phyloP scores from a whole-genome alignment of 1,140 invertebrate species.

The Protaetia brevitarsis region DNA sequence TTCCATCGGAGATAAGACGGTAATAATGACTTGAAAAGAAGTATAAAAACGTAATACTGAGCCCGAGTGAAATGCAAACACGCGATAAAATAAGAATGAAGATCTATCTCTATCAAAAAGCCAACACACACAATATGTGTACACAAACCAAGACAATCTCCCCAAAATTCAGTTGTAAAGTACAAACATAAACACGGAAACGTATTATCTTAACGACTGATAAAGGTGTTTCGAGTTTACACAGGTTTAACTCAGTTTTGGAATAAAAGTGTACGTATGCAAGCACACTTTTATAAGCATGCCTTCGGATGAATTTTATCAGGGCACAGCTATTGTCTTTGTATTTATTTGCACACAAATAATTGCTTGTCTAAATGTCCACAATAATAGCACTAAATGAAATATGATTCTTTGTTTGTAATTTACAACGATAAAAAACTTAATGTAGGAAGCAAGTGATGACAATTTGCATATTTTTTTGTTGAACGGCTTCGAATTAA shows the following conservation, averaged over 20 bases:
- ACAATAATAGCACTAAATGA: too few species aligned
- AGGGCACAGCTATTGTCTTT: not conserved
- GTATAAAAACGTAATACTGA: slow-evolving; percentile 25
- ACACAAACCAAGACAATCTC: slow-evolving; percentile 26
- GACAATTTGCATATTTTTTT: not conserved
- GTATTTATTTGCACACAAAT: not conserved
- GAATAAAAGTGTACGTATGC: slow-evolving; percentile 16
- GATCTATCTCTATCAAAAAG: slow-evolving; percentile 27
- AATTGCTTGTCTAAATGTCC: too few species aligned
- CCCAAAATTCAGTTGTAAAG: slow-evolving; percentile 23
- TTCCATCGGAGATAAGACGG: slow-evolving; percentile 10
- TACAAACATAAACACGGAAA: slow-evolving; percentile 25
- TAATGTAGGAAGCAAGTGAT: not conserved
- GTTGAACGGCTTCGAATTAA: not conserved
- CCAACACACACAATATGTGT: slow-evolving; percentile 26
- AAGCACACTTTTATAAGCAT: not conserved
- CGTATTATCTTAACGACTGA: slow-evolving; percentile 24
- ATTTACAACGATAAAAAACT: too few species aligned
- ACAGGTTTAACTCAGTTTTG: slow-evolving; percentile 17
- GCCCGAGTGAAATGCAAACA: slow-evolving; percentile 25
- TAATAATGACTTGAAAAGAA: slow-evolving; percentile 21
- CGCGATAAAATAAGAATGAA: slow-evolving; percentile 26
- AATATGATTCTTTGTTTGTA: too few species aligned
- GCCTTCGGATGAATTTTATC: slow-evolving; percentile 11
- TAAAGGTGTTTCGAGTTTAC: slow-evolving; percentile 23